Base-by-base conservation (phyloP, 2,113 vertebrate genomes). In the Fukomys damarensis region DNA sequence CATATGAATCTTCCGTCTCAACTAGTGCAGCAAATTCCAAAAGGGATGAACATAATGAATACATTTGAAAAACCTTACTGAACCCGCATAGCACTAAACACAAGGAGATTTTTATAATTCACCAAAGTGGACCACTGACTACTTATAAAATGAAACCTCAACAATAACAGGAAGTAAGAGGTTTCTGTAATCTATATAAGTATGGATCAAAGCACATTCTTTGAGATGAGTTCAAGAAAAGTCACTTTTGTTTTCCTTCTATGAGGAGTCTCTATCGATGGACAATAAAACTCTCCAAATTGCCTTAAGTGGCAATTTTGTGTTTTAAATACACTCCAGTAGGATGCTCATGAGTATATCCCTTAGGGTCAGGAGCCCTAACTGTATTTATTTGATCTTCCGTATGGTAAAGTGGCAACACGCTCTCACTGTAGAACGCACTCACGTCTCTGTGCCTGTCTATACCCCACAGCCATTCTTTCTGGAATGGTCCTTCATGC, bases 151-250 rank as follows among this genome's bases (percentile, higher is more conserved):
- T n/a, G 68, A 65, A 1, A 35, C 0, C 58, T 86, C 56, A 79
- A 56, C 61, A 72, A 38, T 12, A 54, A n/a, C 19, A 81, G 28
- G 77, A 82, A 87, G 54, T 35, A 46, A 65, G 0, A 7, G 0
- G 2, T 72, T 81, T 95, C 61, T 86, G 2, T 81, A 46, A 46
- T 82, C 46, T 54, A 16, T 46, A 24, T 22, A 61, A 59, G 61
- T 59, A 32, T 63, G 41, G 20, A 58, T 54, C 2, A 86, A 95
- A 65, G 4, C 82, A 26, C 46, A 43, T 10, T 61, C 32, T 30
- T 61, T 93, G 41, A 92, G 13, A 41, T 54, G 22, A 91, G 28
- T 16, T 66, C 81, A n/a, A 65, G 38, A 82, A 95, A 66, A 93
- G 17, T 56, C 54, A 89, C 10, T 86, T n/a, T 70, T 85, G 13